These are phyloP conservation scores for Junonia oenone DNA, from an alignment of 2,888 invertebrate genomes.

Conservation along the genomic window DNA sequence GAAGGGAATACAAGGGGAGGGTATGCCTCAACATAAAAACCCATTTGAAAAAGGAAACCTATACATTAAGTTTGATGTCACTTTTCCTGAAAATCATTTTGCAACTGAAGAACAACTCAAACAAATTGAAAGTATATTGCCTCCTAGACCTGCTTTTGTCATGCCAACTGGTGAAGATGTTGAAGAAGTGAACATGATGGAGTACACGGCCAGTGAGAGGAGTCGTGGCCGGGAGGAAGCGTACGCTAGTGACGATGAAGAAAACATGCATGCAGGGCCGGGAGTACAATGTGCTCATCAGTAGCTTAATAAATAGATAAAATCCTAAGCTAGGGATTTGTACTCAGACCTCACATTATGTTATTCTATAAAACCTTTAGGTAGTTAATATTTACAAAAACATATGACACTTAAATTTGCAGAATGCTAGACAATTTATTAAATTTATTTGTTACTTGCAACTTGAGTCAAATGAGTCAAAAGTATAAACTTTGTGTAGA, in stretches of 20 bases:
- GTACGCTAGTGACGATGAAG: slow-evolving; percentile 84
- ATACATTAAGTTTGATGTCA: slow-evolving; percentile 90
- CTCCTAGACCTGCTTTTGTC: slow-evolving; percentile 83
- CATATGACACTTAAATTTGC: slow-evolving; percentile 36
- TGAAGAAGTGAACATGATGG: slow-evolving; percentile 90
- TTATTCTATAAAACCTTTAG: slow-evolving; percentile 56
- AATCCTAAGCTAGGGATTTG: slow-evolving; percentile 43
- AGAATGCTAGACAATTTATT: slow-evolving; percentile 9
- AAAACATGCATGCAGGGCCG: slow-evolving; percentile 76
- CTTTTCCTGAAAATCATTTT: slow-evolving; percentile 91
- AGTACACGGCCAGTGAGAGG: slow-evolving; percentile 83
- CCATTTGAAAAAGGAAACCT: slow-evolving; percentile 93
- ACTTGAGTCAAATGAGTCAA: neutral
- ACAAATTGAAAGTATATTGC: slow-evolving; percentile 86
- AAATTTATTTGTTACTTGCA: neutral
- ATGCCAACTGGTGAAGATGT: slow-evolving; percentile 90
- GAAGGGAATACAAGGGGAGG: slow-evolving; percentile 89
- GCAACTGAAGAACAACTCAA: slow-evolving; percentile 82
- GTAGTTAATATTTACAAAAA: slow-evolving; percentile 55
- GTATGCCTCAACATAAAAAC: slow-evolving; percentile 93
- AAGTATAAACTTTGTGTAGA: slow-evolving; percentile 1
- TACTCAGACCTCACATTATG: slow-evolving; percentile 65
- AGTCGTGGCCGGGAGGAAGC: slow-evolving; percentile 82
- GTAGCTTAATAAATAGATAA: slow-evolving; percentile 72
- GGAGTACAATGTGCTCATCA: slow-evolving; percentile 91